These are phyloP conservation scores for Ceratoteleas bidentatus DNA, from an alignment of 1,140 invertebrate genomes.

Conservation along the genomic window DNA sequence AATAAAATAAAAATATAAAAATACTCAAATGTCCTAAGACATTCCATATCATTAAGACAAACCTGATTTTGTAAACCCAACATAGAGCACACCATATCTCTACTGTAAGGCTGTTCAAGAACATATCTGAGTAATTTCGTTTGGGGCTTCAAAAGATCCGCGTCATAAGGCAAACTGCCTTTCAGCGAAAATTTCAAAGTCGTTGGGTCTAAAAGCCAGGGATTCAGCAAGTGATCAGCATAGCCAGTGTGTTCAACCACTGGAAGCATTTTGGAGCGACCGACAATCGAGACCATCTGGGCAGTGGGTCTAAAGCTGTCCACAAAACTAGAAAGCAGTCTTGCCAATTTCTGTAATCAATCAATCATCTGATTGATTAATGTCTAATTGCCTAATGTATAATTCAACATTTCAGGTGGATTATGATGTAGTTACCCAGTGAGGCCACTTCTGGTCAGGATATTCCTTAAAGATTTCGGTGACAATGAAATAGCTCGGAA, in stretches of 20 bases:
- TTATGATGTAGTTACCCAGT: conserved; percentile 91
- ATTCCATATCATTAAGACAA: no score
- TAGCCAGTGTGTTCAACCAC: conserved; percentile 96
- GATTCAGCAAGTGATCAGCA: conserved; percentile 92
- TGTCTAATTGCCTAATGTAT: no score
- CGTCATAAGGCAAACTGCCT: conserved; percentile 95
- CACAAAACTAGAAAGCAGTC: conserved; percentile 92
- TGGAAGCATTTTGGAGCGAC: conserved; percentile 93
- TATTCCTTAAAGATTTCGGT: conserved; percentile 96
- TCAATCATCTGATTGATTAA: no score
- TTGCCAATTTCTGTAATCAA: conserved; percentile 89
- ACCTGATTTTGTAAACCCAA: conserved; percentile 94
- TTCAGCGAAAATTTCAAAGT: conserved; percentile 94
- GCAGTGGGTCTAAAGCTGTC: conserved; percentile 95
- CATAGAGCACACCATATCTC: conserved; percentile 98
- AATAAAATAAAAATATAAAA: no score
- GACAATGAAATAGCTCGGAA: conserved; percentile 96
- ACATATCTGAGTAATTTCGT: conserved; percentile 93
- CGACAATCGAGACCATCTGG: conserved; percentile 97
- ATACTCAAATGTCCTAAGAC: no score
- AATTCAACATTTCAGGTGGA: no score
- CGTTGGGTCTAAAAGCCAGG: conserved; percentile 94
- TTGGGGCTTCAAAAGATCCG: conserved; percentile 94
- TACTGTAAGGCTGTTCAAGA: conserved; percentile 96
- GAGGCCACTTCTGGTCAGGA: conserved; percentile 91